These are phyloP conservation scores for Buceros bicornis DNA, from an alignment of 2,797 vertebrate species.

Conservation along the genomic window DNA sequence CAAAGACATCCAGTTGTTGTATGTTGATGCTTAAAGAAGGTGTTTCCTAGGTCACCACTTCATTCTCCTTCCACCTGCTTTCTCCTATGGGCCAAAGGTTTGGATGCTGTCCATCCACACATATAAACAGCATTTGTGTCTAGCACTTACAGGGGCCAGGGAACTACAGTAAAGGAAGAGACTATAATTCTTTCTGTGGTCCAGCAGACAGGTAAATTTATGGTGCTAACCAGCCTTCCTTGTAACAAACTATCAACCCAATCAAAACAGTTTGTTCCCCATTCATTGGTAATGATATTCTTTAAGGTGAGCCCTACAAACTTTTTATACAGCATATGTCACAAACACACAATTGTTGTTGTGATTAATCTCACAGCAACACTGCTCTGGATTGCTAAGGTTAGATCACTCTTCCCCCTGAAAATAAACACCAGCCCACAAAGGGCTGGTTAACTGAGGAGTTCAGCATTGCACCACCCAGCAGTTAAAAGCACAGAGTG, in stretches of 20 bases:
- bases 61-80: neutral
- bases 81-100: neutral
- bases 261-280: neutral
- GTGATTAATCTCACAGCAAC: constrained; percentile 9
- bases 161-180: neutral
- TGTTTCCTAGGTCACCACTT: neutral
- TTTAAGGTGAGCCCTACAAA: neutral
- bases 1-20: fast-evolving
- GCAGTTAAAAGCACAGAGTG: neutral
- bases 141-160: neutral
- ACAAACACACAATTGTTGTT: neutral
- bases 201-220: neutral
- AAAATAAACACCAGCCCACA: neutral
- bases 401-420: neutral
- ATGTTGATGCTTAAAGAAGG: neutral
- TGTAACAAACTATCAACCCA: neutral
- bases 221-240: neutral
- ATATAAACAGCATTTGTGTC: neutral
- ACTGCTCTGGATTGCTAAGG: neutral
- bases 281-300: neutral
- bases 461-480: constrained; percentile 26
- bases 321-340: neutral
- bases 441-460: neutral
- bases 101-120: neutral
- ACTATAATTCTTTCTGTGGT: neutral